These are phyloP conservation scores for Hydrochoerus hydrochaeris DNA, from an alignment of 2,113 vertebrate genomes.

Conservation along the genomic window DNA sequence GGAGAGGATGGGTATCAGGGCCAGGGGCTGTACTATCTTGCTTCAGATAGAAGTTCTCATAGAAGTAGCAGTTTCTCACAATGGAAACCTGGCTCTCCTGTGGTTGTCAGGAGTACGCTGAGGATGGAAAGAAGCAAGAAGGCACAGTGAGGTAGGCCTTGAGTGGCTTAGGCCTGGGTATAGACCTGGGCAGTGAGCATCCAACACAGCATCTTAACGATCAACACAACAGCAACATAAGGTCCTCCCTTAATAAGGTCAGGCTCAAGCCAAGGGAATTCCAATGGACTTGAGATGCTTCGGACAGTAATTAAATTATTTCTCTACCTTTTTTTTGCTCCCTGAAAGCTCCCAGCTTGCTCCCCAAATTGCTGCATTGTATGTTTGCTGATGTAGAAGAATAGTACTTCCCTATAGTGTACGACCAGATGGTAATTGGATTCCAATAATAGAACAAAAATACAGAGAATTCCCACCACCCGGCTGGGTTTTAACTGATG, in stretches of 20 bases:
- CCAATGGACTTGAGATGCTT: slow-evolving; percentile 35
- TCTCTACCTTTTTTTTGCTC: slow-evolving; percentile 52
- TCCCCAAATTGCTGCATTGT: slow-evolving; percentile 64
- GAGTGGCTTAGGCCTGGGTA: neutral
- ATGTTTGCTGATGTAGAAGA: slow-evolving; percentile 78
- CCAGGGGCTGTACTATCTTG: neutral
- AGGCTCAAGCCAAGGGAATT: neutral
- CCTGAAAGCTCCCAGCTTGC: slow-evolving; percentile 54
- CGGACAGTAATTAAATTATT: slow-evolving; percentile 46
- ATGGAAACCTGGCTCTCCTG: neutral
- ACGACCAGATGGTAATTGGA: slow-evolving; percentile 74
- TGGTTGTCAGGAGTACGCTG: neutral
- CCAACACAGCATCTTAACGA: too few species aligned
- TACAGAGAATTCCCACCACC: slow-evolving; percentile 76
- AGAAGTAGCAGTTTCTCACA: neutral
- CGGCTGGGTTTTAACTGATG: slow-evolving; percentile 78
- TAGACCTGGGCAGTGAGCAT: too few species aligned
- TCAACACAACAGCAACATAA: neutral
- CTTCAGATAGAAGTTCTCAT: neutral
- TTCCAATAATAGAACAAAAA: slow-evolving; percentile 82
- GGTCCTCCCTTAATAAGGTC: neutral
- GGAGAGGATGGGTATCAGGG: neutral
- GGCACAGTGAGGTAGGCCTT: neutral
- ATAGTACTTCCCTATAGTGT: slow-evolving; percentile 65
- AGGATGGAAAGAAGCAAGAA: neutral